Conservation (phyloP, 2,888 invertebrate species). For the Polymixis lichenea region DNA sequence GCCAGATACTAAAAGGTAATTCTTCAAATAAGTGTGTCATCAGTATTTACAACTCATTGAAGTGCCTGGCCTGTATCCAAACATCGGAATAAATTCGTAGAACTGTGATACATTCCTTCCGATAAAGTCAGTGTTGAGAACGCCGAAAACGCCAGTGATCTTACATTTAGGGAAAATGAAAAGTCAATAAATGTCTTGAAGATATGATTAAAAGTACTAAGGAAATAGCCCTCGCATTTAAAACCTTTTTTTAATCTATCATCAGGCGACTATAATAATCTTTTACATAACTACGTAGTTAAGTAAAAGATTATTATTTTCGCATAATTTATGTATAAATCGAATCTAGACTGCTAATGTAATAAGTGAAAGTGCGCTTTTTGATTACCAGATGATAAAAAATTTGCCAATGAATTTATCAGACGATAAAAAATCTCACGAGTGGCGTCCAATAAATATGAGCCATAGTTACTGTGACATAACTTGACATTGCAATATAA, state of each 20-base stretch:
- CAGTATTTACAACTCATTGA: slow-evolving; percentile 41
- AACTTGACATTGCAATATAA: slow-evolving; percentile 45
- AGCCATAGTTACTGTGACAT: slow-evolving; percentile 26
- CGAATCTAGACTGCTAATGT: neutral
- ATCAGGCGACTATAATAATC: too few relatives aligned
- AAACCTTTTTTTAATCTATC: too few relatives aligned
- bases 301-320: too few relatives aligned
- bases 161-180: neutral
- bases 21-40: slow-evolving; percentile 40
- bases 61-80: slow-evolving; percentile 49
- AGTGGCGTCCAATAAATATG: slow-evolving; percentile 13
- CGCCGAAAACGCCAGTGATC: slow-evolving; percentile 8
- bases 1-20: slow-evolving; percentile 19
- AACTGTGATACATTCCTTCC: slow-evolving; percentile 31
- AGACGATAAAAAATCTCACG: neutral
- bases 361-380: slow-evolving; percentile 3
- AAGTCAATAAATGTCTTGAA: neutral
- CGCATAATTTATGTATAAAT: neutral
- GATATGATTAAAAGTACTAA: neutral
- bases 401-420: slow-evolving; percentile 10
- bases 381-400: slow-evolving; percentile 25
- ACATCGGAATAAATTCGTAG: slow-evolving; percentile 38
- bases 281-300: too few relatives aligned
- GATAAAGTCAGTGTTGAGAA: slow-evolving; percentile 29
- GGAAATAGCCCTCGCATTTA: too few relatives aligned